Evolutionary conservation across 2,888 invertebrate genomes (phyloP), one percentile per base, ranked within the genome.

Genomic region (Acrobasis consociella): DNA sequence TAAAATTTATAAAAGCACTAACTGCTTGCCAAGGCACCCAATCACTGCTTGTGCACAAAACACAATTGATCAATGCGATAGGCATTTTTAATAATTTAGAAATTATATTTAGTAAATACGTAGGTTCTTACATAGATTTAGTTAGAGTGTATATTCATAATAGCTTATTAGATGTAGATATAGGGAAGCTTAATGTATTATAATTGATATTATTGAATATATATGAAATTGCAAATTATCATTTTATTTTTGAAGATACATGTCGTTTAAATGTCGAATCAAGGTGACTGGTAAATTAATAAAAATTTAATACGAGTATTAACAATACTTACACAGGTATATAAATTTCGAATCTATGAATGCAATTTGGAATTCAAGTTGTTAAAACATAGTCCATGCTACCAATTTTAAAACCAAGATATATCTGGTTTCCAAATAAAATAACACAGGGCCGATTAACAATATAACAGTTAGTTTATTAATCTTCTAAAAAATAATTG

Each of bases 11-110:
- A 72, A 74, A 72, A 80, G 83, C 88, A 91, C 91, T 90, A 90
- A 91, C 86, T 77, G 91, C 91, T 89, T 91, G 90, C 86, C 78
- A 81, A 73, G 81, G 83, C 85, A 87, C 86, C 76, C 71, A 80
- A 76, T 76, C 82, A 86, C 80, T 71, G 89, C 91, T 88, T 91
- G 65, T 78, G 82, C 82, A 60, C 55, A 55, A 62, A 53, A 46
- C 22, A 52, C 42, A 46, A 39, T 9, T 49, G n/a, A 7, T 49
- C 15, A 37, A 42, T 13, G n/a, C 31, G 31, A 55, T 38, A 38
- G 55, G 10, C 31, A 55, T 13, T 55, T 38, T 52, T 13, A 37
- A 38, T n/a, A 55, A 56, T 56, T 17, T 39, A 39, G 38, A 39
- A 16, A 46, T 31, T 2, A 5, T 5, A 31, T 31, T 31, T 31